Percentiles rank a stretch among this genome's conserved stretches.
Conservation (phyloP, 2,888 invertebrate genomes). For the Agonopterix subpropinquella region DNA sequence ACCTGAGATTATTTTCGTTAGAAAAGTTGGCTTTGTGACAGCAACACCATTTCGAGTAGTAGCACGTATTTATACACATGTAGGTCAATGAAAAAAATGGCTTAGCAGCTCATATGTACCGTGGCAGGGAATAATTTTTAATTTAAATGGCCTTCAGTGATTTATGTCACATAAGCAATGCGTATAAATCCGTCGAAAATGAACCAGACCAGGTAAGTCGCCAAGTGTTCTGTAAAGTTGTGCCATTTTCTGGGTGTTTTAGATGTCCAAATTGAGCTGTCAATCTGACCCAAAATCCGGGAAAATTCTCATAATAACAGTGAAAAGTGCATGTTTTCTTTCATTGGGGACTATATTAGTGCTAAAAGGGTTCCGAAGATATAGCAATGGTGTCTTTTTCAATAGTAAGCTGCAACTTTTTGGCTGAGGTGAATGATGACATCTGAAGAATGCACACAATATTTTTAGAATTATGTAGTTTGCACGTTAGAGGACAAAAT, state of each 20-base stretch:
- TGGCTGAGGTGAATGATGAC: constrained; percentile 48
- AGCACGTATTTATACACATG: constrained; percentile 71
- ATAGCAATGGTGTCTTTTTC: background rate
- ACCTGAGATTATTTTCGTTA: constrained; percentile 9
- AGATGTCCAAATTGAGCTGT: constrained; percentile 63
- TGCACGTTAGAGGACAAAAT: constrained; percentile 60
- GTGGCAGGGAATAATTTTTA: constrained; percentile 72
- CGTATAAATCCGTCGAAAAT: constrained; percentile 72
- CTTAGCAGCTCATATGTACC: constrained; percentile 70
- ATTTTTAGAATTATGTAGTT: constrained; percentile 73
- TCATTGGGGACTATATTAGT: background rate
- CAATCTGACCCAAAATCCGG: constrained; percentile 67
- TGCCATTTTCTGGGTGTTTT: constrained; percentile 58
- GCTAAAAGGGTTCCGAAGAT: background rate
- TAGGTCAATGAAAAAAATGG: constrained; percentile 76
- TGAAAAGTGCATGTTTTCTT: constrained; percentile 32
- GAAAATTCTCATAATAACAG: constrained; percentile 43
- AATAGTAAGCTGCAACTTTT: constrained; percentile 12
- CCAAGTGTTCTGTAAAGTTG: constrained; percentile 42
- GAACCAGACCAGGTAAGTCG: constrained; percentile 68
- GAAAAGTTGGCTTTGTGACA: constrained; percentile 30
- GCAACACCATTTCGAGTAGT: constrained; percentile 60
- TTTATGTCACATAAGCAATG: constrained; percentile 71
- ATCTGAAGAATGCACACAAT: constrained; percentile 64
- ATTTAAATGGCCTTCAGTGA: constrained; percentile 77